Evolutionary conservation across 2,113 vertebrate genomes (phyloP), one percentile per base, ranked within the genome.

Genomic region (Lampris megalopsis): DNA sequence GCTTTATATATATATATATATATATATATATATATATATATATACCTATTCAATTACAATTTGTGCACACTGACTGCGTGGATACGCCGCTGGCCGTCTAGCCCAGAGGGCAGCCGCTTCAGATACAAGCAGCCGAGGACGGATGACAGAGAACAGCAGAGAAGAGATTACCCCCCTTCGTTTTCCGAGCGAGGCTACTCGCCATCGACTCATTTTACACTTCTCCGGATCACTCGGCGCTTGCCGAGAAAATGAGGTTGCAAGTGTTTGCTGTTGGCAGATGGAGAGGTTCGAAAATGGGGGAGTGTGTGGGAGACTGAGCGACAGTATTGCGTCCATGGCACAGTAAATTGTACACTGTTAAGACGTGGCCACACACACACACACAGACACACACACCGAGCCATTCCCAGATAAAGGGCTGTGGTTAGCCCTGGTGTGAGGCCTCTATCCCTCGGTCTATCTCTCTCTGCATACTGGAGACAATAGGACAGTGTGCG

Each of bases 401-500:
- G 0, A 75, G 42, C 59, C 74, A 64, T 58, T 79, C 76, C 54
- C 88, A 90, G 74, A 90, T 90, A 88, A 87, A 90, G 77, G 71
- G 71, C 74, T 80, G 78, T 47, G 86, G 83, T 85, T 69, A 62
- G 81, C 77, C 78, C 72, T 83, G 72, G 42, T 86, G 83, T 78
- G 86, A 82, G 81, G 86, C 82, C 86, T 88, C 82, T 84, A 24
- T 24, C 24, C 24, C 24, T 24, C 24, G 24, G 40, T 59, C 56
- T 1, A 4, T 62, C 84, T 82, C 81, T 85, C 79, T 63, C 79
- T 86, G 87, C 81, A 57, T 68, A 60, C 74, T 58, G 41, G 54
- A 82, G 79, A 92, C 92, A 92, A 92, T 91, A 87, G 81, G 79
- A 89, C 88, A 90, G 91, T 93, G 91, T 93, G 88, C 80, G 59